A percentile compares a stretch with the other conserved stretches of the same genome.
These are phyloP conservation scores for Trichonephila inaurata DNA, from an alignment of 1,140 invertebrate genomes.

Conservation along the genomic window DNA sequence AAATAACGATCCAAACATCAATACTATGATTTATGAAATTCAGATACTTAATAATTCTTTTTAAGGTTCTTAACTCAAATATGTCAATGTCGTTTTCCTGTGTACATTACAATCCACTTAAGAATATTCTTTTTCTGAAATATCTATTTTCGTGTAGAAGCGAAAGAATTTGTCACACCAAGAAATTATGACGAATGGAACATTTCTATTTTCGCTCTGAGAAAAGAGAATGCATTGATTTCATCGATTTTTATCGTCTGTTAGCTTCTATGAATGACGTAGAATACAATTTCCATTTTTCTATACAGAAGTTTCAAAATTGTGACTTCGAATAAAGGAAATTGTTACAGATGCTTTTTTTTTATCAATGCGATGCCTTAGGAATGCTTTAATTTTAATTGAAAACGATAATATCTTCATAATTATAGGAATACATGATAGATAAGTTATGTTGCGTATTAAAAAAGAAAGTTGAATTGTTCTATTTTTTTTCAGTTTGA, in stretches of 20 bases:
- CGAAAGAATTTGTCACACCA: neutral
- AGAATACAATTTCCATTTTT: neutral
- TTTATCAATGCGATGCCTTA: neutral
- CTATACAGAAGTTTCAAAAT: neutral
- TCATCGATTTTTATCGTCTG: neutral
- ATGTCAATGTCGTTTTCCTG: neutral
- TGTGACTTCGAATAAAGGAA: neutral
- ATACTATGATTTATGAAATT: neutral
- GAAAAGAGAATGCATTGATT: slow-evolving; percentile 16
- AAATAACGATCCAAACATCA: neutral
- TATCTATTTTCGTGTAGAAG: neutral
- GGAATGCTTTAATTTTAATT: neutral
- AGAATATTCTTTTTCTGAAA: neutral
- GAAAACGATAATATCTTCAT: too few relatives aligned
- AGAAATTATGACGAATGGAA: neutral
- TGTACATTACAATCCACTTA: neutral
- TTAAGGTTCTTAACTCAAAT: neutral
- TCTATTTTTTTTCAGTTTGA: too few relatives aligned
- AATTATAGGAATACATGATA: too few relatives aligned
- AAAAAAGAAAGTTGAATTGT: too few relatives aligned
- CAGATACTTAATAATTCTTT: neutral
- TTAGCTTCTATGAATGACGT: neutral
- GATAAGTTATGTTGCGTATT: too few relatives aligned
- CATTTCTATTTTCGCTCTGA: neutral
- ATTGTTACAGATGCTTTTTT: neutral